phyloP scores from a whole-genome alignment of 2,888 invertebrate species.

The Drosophila fungiperda region DNA sequence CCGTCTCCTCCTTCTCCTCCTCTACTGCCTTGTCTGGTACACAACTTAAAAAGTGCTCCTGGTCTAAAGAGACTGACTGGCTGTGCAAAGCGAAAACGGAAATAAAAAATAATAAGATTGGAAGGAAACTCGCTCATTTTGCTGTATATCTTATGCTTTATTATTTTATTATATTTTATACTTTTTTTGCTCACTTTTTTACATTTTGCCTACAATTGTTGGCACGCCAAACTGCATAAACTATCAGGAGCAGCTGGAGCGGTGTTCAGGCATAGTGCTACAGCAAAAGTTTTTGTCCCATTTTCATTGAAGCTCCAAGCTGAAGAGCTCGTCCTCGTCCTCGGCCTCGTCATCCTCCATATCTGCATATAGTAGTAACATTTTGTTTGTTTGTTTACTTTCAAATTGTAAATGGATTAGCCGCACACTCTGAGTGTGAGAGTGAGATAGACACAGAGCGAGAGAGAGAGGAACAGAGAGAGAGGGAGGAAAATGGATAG shows the following conservation, averaged over 20 bases:
- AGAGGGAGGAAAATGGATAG: neutral
- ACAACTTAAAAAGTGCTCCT: conserved; percentile 19
- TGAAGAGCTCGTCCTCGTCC: conserved; percentile 27
- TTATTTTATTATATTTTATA: conserved; percentile 8
- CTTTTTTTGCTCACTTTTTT: conserved; percentile 1
- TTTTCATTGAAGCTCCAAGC: conserved; percentile 61
- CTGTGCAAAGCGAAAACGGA: conserved; percentile 8
- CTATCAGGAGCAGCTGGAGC: conserved; percentile 31
- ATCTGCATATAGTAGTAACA: conserved; percentile 46
- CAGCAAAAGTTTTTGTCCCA: conserved; percentile 57
- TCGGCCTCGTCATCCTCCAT: neutral
- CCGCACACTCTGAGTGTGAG: conserved; percentile 38
- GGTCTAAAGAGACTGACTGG: conserved; percentile 19
- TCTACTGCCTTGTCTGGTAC: neutral
- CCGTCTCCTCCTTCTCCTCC: neutral
- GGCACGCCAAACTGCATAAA: conserved; percentile 25
- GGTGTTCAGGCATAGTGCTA: conserved; percentile 13
- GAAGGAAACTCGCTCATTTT: conserved; percentile 36
- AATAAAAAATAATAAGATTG: conserved; percentile 12
- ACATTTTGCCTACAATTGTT: conserved; percentile 24
- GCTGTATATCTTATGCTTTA: conserved; percentile 24
- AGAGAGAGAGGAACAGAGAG: neutral
- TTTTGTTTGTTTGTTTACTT: conserved; percentile 78
- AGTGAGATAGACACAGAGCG: conserved; percentile 1
- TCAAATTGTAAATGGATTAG: conserved; percentile 78